Evolutionary conservation across 2,888 invertebrate species (phyloP), one percentile per base, ranked within the genome.

Genomic region (Harmothoe impar): DNA sequence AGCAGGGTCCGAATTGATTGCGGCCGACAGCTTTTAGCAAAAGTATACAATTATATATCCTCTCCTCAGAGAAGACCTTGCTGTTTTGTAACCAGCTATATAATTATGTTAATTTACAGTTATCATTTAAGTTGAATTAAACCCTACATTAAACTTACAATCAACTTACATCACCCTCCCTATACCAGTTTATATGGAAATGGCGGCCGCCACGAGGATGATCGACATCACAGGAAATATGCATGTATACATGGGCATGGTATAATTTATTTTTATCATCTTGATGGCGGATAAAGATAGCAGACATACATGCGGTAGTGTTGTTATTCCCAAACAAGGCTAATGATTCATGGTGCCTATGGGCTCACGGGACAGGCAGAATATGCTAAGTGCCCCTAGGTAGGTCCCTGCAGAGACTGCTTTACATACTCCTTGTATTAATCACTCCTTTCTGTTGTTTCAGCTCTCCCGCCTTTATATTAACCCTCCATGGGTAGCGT

Each of bases 381-480:
- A 72, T 72, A 72, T 72, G 72, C 31, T 29, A 15, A 25, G 29
- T 29, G 72, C 0, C 72, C 15, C 29, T 29, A 72, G 72, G n/a
- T 15, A 25, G 29, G 0, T 29, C 29, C 72, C 72, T 25, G 3
- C 1, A 29, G 43, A 5, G 72, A 17, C 72, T 72, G 72, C 31
- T 72, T 72, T 72, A 72, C 72, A 72, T 72, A 72, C 29, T 17
- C 5, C 3, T 72, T 15, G 15, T 15, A 72, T 72, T 29, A 72
- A 72, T 72, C 72, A 72, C 62, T 17, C 62, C 62, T 62, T 62
- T 62, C 20, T 62, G 23, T 62, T 62, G 62, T 62, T 62, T 3
- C 62, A 62, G 23, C 62, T 20, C 62, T 1, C 12, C 3, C n/a
- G 20, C n/a, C 62, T 62, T 62, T n/a, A 62, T 62, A 62, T n/a